These are phyloP conservation scores for Corapipo altera DNA, from an alignment of 2,113 vertebrate species.

Conservation along the genomic window DNA sequence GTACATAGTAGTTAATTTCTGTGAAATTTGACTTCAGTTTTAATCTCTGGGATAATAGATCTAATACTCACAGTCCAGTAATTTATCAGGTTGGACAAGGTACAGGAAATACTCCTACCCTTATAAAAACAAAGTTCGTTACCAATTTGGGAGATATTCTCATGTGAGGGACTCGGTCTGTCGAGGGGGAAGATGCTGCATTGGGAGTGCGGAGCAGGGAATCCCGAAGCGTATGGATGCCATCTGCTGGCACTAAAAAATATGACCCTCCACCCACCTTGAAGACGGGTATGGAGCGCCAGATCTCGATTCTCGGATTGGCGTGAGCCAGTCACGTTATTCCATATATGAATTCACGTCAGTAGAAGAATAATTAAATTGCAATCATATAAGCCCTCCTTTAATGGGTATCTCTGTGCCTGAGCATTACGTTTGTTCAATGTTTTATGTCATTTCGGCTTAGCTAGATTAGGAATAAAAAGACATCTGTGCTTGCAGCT, in stretches of 20 bases:
- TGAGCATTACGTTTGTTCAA: neutral
- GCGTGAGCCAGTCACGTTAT: neutral
- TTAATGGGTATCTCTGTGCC: neutral
- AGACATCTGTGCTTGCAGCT: neutral
- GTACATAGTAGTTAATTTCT: neutral
- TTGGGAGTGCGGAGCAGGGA: neutral
- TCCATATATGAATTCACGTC: neutral
- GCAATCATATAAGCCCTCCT: neutral
- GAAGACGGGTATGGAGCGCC: neutral
- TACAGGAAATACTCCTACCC: neutral
- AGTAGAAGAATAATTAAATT: neutral
- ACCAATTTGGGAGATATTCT: neutral
- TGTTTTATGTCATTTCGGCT: neutral
- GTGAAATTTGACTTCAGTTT: neutral
- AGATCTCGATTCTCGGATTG: neutral
- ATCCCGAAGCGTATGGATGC: neutral
- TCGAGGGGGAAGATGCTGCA: neutral
- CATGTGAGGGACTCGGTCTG: fast-evolving
- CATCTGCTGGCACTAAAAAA: constrained; percentile 39
- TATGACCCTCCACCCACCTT: neutral
- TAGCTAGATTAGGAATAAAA: neutral
- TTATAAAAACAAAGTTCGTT: neutral
- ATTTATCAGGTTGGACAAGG: neutral
- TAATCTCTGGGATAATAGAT: neutral
- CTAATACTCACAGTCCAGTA: neutral